Conservation (phyloP, 1,140 invertebrate species). For the Hyles euphorbiae region DNA sequence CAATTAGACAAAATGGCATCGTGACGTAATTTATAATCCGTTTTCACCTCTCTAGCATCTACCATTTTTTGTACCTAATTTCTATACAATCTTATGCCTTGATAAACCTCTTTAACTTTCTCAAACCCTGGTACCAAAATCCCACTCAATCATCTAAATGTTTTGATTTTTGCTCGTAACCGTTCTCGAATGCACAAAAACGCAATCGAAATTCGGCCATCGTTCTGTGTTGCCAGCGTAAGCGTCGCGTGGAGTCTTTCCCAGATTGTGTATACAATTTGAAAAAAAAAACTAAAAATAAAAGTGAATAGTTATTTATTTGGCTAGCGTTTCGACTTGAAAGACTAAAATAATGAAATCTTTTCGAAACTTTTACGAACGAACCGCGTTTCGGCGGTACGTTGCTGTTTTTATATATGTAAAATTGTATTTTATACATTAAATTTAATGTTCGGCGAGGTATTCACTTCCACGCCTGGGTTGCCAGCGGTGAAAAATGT, state of each 20-base stretch:
- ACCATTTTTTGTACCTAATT: no score
- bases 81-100: no score
- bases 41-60: no score
- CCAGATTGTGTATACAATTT: not conserved
- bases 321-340: conserved; percentile 11
- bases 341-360: conserved; percentile 11
- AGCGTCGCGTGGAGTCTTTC: not conserved
- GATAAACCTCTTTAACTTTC: no score
- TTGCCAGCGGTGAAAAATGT: not conserved
- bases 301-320: not conserved
- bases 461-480: not conserved
- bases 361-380: conserved; percentile 21
- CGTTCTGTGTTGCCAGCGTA: no score
- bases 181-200: no score
- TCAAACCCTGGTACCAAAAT: no score
- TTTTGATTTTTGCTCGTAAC: no score
- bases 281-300: not conserved
- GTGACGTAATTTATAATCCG: no score
- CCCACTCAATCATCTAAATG: no score
- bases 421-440: conserved; percentile 24
- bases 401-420: conserved; percentile 15
- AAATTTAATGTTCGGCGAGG: conserved; percentile 13
- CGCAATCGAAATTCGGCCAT: no score
- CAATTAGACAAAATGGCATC: no score
- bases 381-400: conserved; percentile 4